Evolutionary conservation across 2,113 vertebrate species (phyloP), one percentile per base, ranked within the genome.

Genomic region (Hiodon tergisus): DNA sequence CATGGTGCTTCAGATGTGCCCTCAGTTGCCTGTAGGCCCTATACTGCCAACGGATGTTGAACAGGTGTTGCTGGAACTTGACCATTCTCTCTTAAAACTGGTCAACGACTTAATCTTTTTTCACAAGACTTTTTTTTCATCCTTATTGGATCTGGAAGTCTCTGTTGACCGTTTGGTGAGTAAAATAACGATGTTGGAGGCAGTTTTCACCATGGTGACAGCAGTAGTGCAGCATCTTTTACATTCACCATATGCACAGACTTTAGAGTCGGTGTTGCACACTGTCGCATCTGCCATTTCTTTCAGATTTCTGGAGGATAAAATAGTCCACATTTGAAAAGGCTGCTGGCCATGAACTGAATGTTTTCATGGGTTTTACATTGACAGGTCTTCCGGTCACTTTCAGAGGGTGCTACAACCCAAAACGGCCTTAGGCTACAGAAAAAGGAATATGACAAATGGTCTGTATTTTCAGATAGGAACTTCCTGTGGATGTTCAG

Each of bases 281-380:
- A 63, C 75, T 17, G 48, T 76, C 17, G n/a, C 47, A 71, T 76
- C 75, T 31, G 75, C 75, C 68, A 71, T 76, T 17, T 71, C 48
- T 13, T 76, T 55, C 55, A 76, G 46, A 53, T 69, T 59, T 69
- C 50, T 63, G 11, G 72, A 51, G 16, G 59, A 5, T 6, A 59
- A 31, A 54, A 31, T 31, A 69, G 31, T 16, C 59, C 51, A 77
- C 31, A n/a, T 60, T 46, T 70, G 59, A 16, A 71, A 4, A 72
- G 59, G 52, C 17, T 48, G 10, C 61, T 31, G 2, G 61, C 60
- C 75, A 77, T 77, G n/a, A 54, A 76, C 50, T n/a, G 10, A 3
- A 72, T 13, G 14, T 72, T 77, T 4, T 77, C 69, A 66, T 76
- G 75, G n/a, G 67, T 76, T 16, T 76, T 72, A 6, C 75, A 77